Conservation (phyloP, 1,140 invertebrate species). For the Belonocnema kinseyi region DNA sequence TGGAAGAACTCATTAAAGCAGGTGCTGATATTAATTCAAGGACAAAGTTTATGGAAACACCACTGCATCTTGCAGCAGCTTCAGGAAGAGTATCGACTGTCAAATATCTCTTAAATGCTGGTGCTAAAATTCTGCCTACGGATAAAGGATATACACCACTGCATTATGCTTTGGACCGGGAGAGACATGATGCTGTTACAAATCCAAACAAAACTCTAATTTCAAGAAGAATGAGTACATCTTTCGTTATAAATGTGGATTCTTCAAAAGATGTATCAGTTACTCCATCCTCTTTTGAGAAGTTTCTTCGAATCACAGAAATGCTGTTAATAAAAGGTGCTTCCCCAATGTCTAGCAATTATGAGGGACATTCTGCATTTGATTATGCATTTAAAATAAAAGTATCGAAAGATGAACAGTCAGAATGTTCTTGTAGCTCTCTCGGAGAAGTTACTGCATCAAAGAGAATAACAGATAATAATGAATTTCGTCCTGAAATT, state of each 20-base stretch:
- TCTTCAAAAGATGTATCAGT: neutral
- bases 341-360: neutral
- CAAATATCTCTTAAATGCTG: neutral
- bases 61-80: neutral
- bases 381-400: neutral
- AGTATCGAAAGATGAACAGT: neutral
- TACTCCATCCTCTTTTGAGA: neutral
- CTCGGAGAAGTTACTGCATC: too few species aligned
- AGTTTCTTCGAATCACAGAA: neutral
- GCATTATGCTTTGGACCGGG: neutral
- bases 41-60: neutral
- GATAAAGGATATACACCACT: neutral
- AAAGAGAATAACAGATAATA: neutral
- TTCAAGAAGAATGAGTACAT: too few species aligned
- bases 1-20: neutral
- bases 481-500: neutral
- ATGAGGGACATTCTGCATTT: neutral
- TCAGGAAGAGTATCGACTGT: neutral
- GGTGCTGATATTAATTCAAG: conserved; percentile 12
- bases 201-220: neutral
- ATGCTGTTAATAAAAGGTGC: neutral
- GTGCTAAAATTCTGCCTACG: neutral
- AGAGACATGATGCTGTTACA: neutral
- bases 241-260: too few species aligned
- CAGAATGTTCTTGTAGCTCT: too few species aligned